Conservation (phyloP, 1,140 invertebrate species). For the Brachionus paranguensis region DNA sequence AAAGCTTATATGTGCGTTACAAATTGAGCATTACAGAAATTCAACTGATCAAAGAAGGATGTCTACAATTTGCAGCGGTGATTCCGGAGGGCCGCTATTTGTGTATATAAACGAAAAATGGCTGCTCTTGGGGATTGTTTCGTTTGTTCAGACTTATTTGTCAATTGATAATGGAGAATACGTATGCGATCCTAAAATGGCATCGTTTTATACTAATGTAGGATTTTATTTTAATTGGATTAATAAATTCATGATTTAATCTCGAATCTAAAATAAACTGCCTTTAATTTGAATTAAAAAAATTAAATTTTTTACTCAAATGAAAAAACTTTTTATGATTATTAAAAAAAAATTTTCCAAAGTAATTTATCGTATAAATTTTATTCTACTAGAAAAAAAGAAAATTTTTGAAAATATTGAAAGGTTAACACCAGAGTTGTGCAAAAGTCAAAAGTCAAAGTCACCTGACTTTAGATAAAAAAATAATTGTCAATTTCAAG, state of each 20-base stretch:
- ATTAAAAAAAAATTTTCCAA: too few species aligned
- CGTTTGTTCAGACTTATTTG: background rate
- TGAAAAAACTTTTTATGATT: too few species aligned
- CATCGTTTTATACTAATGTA: conserved; percentile 10
- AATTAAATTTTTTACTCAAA: too few species aligned
- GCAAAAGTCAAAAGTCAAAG: too few species aligned
- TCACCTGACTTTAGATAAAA: too few species aligned
- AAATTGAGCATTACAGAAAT: background rate
- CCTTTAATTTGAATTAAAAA: too few species aligned
- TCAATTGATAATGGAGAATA: background rate
- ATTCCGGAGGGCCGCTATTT: conserved; percentile 24
- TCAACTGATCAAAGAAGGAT: background rate
- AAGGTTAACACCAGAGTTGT: too few species aligned
- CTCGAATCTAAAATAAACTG: too few species aligned
- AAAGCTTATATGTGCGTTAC: background rate
- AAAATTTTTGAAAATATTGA: too few species aligned
- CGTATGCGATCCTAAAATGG: background rate
- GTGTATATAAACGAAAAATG: background rate
- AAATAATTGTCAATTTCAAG: too few species aligned
- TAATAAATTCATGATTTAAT: background rate
- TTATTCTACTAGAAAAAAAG: too few species aligned
- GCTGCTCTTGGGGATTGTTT: conserved; percentile 1
- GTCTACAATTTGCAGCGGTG: conserved; percentile 27
- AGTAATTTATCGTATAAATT: too few species aligned
- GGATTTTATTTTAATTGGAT: conserved; percentile 25